Percentiles rank a stretch among this genome's conserved stretches.
Evolutionary conservation across 2,888 invertebrate genomes (phyloP).

Genomic region (Drosophila setosimentum): DNA sequence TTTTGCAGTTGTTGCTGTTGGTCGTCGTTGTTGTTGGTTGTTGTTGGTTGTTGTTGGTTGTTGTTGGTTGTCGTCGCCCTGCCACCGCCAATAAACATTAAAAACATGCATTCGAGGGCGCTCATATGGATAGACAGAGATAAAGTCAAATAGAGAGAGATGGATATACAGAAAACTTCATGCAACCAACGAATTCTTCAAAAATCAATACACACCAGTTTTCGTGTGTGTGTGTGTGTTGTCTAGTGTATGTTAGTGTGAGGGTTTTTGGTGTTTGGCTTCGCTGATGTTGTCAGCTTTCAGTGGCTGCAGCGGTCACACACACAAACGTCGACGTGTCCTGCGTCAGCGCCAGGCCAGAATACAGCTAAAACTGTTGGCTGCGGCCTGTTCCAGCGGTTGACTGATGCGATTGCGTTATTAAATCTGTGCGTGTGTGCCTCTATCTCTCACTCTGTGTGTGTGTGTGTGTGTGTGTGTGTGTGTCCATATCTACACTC

Average conservation of each 20-base stretch:
- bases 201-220: constrained; percentile 60
- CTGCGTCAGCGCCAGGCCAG: constrained; percentile 37
- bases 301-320: constrained; percentile 65
- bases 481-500: constrained; percentile 11
- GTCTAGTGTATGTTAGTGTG: constrained; percentile 17
- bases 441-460: constrained; percentile 4
- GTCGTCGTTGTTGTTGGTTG: background rate
- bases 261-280: constrained; percentile 54
- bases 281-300: constrained; percentile 73
- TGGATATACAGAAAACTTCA: constrained; percentile 3
- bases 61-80: constrained; percentile 24
- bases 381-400: constrained; percentile 75
- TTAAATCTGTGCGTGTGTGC: constrained; percentile 72
- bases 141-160: no score
- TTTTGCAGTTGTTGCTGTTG: constrained; percentile 22
- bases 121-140: background rate
- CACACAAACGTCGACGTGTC: background rate
- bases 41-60: constrained; percentile 14
- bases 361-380: constrained; percentile 52
- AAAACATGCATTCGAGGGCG: constrained; percentile 52
- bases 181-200: constrained; percentile 65
- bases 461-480: constrained; percentile 5
- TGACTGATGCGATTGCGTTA: constrained; percentile 79
- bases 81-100: constrained; percentile 76
- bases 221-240: constrained; percentile 10